These are phyloP conservation scores for Dendrolimus punctatus DNA, from an alignment of 1,140 invertebrate genomes.

Conservation along the genomic window DNA sequence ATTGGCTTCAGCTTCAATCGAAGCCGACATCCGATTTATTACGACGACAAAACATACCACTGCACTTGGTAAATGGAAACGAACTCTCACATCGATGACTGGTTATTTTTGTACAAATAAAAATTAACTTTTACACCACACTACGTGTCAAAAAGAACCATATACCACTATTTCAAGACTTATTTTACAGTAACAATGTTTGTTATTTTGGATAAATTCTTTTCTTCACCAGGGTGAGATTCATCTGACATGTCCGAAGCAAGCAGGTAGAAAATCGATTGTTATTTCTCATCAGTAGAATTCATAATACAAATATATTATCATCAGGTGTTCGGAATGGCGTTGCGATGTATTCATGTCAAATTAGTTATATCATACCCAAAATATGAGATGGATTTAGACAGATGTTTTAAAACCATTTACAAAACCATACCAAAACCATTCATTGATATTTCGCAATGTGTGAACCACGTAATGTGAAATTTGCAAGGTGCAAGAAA, in stretches of 20 bases:
- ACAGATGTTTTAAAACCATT: too few species aligned
- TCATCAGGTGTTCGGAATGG: conserved; percentile 14
- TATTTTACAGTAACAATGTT: not conserved
- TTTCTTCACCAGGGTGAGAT: conserved; percentile 45
- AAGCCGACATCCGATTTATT: too few species aligned
- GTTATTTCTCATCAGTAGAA: conserved; percentile 34
- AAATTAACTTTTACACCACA: not conserved
- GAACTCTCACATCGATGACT: conserved; percentile 48
- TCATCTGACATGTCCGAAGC: conserved; percentile 36
- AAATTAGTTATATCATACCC: conserved; percentile 15
- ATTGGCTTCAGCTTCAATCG: too few species aligned
- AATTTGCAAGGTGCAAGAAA: too few species aligned
- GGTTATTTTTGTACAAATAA: conserved; percentile 56
- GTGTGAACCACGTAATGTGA: too few species aligned
- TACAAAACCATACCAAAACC: too few species aligned
- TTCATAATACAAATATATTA: conserved; percentile 27
- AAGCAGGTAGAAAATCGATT: conserved; percentile 62
- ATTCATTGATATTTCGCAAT: too few species aligned
- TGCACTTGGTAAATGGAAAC: too few species aligned
- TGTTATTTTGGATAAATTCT: conserved; percentile 41
- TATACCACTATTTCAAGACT: not conserved
- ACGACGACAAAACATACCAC: too few species aligned
- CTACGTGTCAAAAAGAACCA: not conserved
- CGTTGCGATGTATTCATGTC: conserved; percentile 7
- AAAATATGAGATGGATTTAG: too few species aligned